Percentiles rank a stretch among this genome's conserved stretches.
These are phyloP conservation scores for Eupithecia centaureata DNA, from an alignment of 2,888 invertebrate species.

Conservation along the genomic window DNA sequence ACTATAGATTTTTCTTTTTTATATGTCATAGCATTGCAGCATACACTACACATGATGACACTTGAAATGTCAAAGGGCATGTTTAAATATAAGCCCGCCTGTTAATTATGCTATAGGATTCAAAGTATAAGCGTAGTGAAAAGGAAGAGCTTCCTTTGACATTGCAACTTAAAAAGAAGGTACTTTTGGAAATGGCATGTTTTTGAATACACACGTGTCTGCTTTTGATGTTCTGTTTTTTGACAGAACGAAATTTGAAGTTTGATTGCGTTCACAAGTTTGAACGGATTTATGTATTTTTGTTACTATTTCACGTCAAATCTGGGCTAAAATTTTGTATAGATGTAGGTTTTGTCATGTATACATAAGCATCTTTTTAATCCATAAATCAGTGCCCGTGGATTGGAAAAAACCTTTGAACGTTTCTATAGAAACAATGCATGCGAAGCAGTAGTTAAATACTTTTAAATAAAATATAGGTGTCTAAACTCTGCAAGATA, in stretches of 20 bases:
- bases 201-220: constrained; percentile 32
- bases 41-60: constrained; percentile 53
- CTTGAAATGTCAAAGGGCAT: constrained; percentile 70
- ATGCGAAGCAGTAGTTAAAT: no score
- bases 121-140: constrained; percentile 70
- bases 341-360: no score
- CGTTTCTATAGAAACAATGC: no score
- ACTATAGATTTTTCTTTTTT: background rate
- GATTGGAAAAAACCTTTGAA: no score
- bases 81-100: constrained; percentile 63
- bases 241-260: constrained; percentile 16
- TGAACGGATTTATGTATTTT: background rate
- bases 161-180: constrained; percentile 58
- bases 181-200: constrained; percentile 38
- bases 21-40: background rate
- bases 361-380: no score
- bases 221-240: constrained; percentile 28
- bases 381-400: no score
- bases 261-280: background rate
- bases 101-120: constrained; percentile 69
- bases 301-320: background rate
- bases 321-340: background rate
- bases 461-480: no score
- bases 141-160: constrained; percentile 79
- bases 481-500: no score